Base-by-base conservation (phyloP, 2,888 invertebrate genomes). In the Blera fallax region DNA sequence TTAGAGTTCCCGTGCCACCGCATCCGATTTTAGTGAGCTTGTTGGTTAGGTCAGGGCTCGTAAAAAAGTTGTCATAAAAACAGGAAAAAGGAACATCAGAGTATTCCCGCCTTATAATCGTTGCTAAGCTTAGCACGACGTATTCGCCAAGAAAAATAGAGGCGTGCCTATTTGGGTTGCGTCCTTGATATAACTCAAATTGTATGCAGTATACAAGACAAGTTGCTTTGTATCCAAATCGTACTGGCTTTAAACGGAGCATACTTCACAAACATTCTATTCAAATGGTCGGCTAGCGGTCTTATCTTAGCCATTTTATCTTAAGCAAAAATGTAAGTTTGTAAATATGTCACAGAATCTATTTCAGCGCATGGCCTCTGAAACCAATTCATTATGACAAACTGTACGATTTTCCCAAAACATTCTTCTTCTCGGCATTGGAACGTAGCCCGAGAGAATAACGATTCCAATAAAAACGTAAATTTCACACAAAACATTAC, bases 301-400 rank as follows among this genome's bases (percentile, higher is more conserved):
- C 27, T 78, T 29, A 70, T 32, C 32, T 78, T 69, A 29, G 69
- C 45, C 74, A 76, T 81, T 81, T 24, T 24, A 24, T 24, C 24
- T 24, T 2, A 24, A 24, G 24, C 24, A 32, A 6, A 72, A 18
- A 24, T 65, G 58, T 14, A 29, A 8, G 6, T 27, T 29, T 56
- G 7, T 4, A 56, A 56, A 34, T 56, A 56, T 56, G 8, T 48
- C 45, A 16, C 21, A 21, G 45, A 48, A 21, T 48, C 45, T 45
- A 40, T 24, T 24, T 24, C 24, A 3, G 24, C 32, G 32, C 32
- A 32, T 8, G 8, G 32, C 32, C 6, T 8, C 8, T 32, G 32
- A 32, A 4, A 32, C 8, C 32, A 32, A 8, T 32, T 32, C 8
- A 32, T 32, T 32, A 32, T 32, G 32, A 32, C 6, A 8, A 32